phyloP scores from a whole-genome alignment of 1,140 invertebrate genomes.

The Panulirus ornatus region DNA sequence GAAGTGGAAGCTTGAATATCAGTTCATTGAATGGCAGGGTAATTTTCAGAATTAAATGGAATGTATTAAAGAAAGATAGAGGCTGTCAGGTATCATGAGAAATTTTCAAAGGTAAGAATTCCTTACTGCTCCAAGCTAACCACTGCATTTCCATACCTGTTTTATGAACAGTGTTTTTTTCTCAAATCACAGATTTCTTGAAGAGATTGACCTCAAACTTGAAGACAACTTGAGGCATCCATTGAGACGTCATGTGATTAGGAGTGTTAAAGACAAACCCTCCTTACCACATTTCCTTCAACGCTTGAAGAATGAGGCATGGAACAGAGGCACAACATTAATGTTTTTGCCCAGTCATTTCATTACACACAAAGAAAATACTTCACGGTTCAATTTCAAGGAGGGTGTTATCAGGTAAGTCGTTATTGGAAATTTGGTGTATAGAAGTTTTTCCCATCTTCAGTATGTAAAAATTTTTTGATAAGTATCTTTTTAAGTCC shows the following conservation, averaged over 20 bases:
- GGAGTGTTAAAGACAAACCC: neutral
- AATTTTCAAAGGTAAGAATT: too few species aligned
- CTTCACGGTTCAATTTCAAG: conserved; percentile 29
- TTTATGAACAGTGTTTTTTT: neutral
- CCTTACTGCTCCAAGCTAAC: too few species aligned
- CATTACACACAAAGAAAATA: conserved; percentile 32
- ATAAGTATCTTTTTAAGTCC: too few species aligned
- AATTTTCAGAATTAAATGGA: too few species aligned
- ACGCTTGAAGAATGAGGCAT: conserved; percentile 25
- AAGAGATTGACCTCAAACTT: conserved; percentile 59
- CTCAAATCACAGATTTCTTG: conserved; percentile 40
- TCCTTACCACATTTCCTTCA: conserved; percentile 31
- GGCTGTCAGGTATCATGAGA: too few species aligned
- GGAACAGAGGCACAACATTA: conserved; percentile 51
- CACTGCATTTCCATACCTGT: too few species aligned
- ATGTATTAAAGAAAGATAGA: too few species aligned
- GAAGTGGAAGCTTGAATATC: too few species aligned
- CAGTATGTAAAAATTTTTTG: too few species aligned
- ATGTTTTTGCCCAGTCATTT: conserved; percentile 63
- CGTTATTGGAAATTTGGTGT: too few species aligned
- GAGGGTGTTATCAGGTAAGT: conserved; percentile 57
- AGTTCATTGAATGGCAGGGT: too few species aligned
- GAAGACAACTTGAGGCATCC: conserved; percentile 60
- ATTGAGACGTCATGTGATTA: conserved; percentile 42
- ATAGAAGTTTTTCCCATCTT: too few species aligned